Evolutionary conservation across 2,113 vertebrate species (phyloP).

Genomic region (Pogona vitticeps): DNA sequence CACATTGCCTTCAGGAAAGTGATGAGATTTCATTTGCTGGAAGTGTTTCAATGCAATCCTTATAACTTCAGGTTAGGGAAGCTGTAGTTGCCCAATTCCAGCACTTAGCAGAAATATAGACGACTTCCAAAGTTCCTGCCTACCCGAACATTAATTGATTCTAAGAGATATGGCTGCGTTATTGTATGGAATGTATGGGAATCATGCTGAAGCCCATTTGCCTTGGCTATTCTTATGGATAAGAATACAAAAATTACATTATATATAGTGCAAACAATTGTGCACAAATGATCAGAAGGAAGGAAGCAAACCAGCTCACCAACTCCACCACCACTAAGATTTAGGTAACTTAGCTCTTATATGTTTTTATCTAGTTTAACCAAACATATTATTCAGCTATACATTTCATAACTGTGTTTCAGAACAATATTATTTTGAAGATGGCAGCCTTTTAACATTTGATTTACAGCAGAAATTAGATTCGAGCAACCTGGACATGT

Average conservation of each 20-base stretch:
- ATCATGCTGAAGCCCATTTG: neutral
- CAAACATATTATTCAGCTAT: neutral
- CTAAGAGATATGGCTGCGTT: neutral
- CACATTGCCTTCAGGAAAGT: too few species aligned
- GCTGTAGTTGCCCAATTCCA: neutral
- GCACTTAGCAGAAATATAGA: neutral
- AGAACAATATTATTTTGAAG: neutral
- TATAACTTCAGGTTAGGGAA: too few species aligned
- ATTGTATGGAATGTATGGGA: neutral
- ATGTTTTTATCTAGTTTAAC: neutral
- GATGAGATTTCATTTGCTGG: too few species aligned
- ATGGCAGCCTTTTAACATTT: neutral
- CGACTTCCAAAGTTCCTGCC: neutral
- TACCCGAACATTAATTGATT: neutral
- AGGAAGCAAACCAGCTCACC: too few species aligned
- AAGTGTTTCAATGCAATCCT: too few species aligned
- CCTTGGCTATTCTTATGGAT: neutral
- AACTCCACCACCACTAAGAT: too few species aligned
- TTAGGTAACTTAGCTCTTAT: too few species aligned
- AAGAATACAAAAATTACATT: neutral
- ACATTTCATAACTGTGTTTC: neutral
- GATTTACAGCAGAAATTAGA: neutral
- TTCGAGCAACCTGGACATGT: fast-evolving
- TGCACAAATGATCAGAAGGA: too few species aligned
- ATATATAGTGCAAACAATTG: too few species aligned